Conservation (phyloP, 2,797 vertebrate species). For the Lithobates pipiens region DNA sequence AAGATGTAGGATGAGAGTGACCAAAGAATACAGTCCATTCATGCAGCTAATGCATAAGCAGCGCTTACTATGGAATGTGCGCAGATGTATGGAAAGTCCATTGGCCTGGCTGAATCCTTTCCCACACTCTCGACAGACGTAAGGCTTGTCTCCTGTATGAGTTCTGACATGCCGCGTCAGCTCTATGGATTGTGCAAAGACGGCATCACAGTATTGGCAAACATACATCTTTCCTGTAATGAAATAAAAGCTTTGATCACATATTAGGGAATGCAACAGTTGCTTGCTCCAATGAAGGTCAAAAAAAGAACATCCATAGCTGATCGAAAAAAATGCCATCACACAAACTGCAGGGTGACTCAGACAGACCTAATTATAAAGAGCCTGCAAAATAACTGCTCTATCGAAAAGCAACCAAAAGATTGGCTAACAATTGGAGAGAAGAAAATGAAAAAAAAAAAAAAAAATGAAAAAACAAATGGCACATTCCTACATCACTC, state of each 20-base stretch:
- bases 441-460: too few relatives aligned
- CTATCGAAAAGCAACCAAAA: too few relatives aligned
- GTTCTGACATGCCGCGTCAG: constrained; percentile 87
- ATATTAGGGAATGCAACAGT: too few relatives aligned
- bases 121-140: constrained; percentile 88
- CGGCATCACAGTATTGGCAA: constrained; percentile 88
- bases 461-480: too few relatives aligned
- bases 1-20: too few relatives aligned
- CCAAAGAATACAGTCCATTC: neutral
- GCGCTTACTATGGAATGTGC: constrained; percentile 87
- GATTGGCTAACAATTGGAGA: too few relatives aligned
- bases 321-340: too few relatives aligned
- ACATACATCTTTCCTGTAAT: constrained; percentile 88
- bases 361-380: too few relatives aligned
- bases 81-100: constrained; percentile 88
- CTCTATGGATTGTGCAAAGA: constrained; percentile 90
- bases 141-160: constrained; percentile 89
- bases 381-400: too few relatives aligned
- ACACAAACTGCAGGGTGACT: too few relatives aligned
- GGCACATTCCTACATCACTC: too few relatives aligned
- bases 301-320: too few relatives aligned
- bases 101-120: constrained; percentile 93
- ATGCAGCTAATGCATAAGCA: neutral
- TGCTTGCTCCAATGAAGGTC: neutral
- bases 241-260: neutral